Evolutionary conservation across 2,888 invertebrate genomes (phyloP), one percentile per base, ranked within the genome.

Genomic region (Colostygia pectinataria): DNA sequence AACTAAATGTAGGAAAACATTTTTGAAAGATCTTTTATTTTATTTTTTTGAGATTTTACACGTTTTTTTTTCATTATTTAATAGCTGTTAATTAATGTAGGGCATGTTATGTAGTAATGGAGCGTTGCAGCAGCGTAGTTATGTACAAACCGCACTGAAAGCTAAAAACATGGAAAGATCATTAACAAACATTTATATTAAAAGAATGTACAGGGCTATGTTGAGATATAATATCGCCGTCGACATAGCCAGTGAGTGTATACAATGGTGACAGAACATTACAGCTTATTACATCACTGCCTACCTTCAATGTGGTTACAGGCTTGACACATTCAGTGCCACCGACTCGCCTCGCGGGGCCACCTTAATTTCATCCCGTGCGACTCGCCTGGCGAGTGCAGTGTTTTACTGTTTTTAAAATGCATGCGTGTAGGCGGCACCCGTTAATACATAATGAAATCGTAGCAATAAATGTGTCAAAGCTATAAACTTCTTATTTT

Each of bases 31-130:
- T 51, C 52, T 66, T 67, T 55, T 59, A 64, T 65, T 71, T 67
- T 61, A 61, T 53, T 72, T 68, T 69, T 76, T 76, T 63, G 69
- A 74, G 55, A 63, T 63, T 76, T 68, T 76, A 73, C 67, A 73
- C 53, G 9, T 66, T 67, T 53, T 65, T 68, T 66, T 28, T 54
- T 63, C 59, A 45, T 58, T 54, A 60, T 61, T 57, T 55, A 58
- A 72, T 78, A 77, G 72, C 65, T 68, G 69, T 67, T 73, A 73
- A 70, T 68, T 68, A 66, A 63, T 66, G 68, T 77, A 74, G 78
- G 74, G 73, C 75, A 69, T 77, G 71, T 69, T 62, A 64, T 54
- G 64, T 63, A 68, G 69, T 63, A 61, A 62, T 42, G 43, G 71
- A 65, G 67, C 69, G 68, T 51, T 52, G 70, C 72, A 61, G 68